A percentile compares a stretch with the other conserved stretches of the same genome.
phyloP scores from a whole-genome alignment of 2,113 vertebrate species.

The Micronycteris hirsuta region DNA sequence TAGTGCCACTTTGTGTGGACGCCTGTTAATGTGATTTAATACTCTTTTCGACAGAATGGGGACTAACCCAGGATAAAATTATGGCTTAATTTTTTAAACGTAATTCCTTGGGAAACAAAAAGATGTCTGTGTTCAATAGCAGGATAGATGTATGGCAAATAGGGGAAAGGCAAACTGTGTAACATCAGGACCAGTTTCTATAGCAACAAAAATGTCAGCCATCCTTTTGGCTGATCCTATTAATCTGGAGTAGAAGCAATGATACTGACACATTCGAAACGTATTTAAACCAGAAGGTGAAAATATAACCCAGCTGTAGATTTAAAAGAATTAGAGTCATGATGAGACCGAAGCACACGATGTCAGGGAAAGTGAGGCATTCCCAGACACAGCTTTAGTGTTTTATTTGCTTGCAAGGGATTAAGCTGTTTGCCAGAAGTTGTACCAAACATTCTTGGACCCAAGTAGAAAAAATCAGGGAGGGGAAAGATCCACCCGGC shows the following conservation, averaged over 20 bases:
- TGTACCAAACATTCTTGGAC: constrained; percentile 48
- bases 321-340: constrained; percentile 77
- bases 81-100: constrained; percentile 82
- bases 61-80: constrained; percentile 79
- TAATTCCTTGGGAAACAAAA: constrained; percentile 85
- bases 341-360: constrained; percentile 45
- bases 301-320: constrained; percentile 75
- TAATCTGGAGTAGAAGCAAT: constrained; percentile 81
- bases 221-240: constrained; percentile 86
- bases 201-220: constrained; percentile 91
- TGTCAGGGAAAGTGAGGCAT: neutral
- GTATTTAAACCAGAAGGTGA: constrained; percentile 83
- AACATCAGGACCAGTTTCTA: constrained; percentile 87
- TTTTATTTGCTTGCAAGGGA: constrained; percentile 37
- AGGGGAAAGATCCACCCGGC: neutral
- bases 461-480: neutral
- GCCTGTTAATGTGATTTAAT: constrained; percentile 79
- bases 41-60: constrained; percentile 76
- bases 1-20: constrained; percentile 75
- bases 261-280: constrained; percentile 81
- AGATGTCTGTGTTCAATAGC: constrained; percentile 76
- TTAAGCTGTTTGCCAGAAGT: constrained; percentile 44
- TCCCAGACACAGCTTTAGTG: constrained; percentile 20
- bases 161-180: constrained; percentile 79
- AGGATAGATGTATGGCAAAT: constrained; percentile 82